Base-by-base conservation (phyloP, 2,113 vertebrate species). In the Erythrocercus mccallii region DNA sequence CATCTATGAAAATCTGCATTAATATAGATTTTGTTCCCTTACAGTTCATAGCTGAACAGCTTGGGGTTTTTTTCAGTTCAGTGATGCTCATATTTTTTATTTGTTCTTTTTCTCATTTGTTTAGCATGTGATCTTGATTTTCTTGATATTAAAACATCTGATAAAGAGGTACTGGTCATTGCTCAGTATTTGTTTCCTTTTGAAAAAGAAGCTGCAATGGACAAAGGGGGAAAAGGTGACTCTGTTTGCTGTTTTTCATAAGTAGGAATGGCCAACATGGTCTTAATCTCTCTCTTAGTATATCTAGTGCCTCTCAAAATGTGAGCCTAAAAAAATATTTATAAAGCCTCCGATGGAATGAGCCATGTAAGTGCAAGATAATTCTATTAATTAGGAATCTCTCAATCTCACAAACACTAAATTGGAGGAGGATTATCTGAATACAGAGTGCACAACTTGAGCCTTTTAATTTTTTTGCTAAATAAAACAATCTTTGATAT, bases 311-410 rank as follows among this genome's bases (percentile, higher is more conserved):
- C 68, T 90, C 72, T 90, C 61, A 92, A 94, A 96, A 93, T 81
- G 82, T 83, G 65, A 96, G 72, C 57, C 72, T 94, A 86, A 92
- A 96, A 94, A 95, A 96, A 94, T 88, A 97, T 96, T 95, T 96
- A 94, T 93, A 76, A 94, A 90, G 60, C 48, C 57, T 94, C 57
- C 2, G 1, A 64, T 92, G 69, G 94, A 93, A 92, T 83, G 72
- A 95, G 72, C 90, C 76, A 42, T 95, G 76, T 92, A 95, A 95
- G 88, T 96, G 93, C 88, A 90, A 94, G 88, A 88, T 97, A 96
- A 94, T 96, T 92, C 90, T 96, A 61, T 95, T 95, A 92, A 94
- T 95, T 96, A 94, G 69, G n/a, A 69, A 83, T 94, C 88, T 96
- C 84, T 92, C 81, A 90, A 86, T 94, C 90, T 95, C 76, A 71